Conservation (phyloP, 2,888 invertebrate species). For the Spilosoma lubricipeda region DNA sequence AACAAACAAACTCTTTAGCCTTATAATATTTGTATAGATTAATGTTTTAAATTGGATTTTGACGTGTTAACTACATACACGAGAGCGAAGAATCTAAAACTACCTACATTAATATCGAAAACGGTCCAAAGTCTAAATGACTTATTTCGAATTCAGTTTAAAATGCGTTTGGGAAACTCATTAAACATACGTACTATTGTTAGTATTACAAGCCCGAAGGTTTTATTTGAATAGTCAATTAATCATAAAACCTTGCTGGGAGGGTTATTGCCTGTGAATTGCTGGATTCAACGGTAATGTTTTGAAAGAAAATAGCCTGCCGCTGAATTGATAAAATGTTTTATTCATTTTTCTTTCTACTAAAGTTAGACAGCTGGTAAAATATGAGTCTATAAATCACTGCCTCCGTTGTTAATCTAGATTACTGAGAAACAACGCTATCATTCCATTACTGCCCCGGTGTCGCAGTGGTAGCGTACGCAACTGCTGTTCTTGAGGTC, state of each 20-base stretch:
- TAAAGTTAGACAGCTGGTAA: neutral
- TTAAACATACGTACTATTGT: neutral
- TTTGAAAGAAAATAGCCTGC: neutral
- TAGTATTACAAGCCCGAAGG: neutral
- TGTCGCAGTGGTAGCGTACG: no score
- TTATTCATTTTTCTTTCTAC: neutral
- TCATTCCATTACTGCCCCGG: no score
- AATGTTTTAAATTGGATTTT: no score
- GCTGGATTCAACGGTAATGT: neutral
- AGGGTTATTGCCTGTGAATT: neutral
- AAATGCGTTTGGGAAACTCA: neutral
- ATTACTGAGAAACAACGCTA: neutral
- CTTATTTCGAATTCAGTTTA: neutral
- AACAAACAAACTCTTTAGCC: no score
- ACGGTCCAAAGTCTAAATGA: no score
- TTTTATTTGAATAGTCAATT: neutral
- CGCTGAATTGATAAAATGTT: neutral
- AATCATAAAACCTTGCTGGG: constrained; percentile 4
- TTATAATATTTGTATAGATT: no score
- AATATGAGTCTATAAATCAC: neutral
- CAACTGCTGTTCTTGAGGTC: no score
- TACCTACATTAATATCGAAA: no score
- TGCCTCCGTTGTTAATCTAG: neutral
- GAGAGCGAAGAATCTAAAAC: no score
- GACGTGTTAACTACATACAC: no score